Percentiles rank a stretch among this genome's conserved stretches.
Evolutionary conservation across 2,888 invertebrate genomes (phyloP).

Genomic region (Taenaris catops): DNA sequence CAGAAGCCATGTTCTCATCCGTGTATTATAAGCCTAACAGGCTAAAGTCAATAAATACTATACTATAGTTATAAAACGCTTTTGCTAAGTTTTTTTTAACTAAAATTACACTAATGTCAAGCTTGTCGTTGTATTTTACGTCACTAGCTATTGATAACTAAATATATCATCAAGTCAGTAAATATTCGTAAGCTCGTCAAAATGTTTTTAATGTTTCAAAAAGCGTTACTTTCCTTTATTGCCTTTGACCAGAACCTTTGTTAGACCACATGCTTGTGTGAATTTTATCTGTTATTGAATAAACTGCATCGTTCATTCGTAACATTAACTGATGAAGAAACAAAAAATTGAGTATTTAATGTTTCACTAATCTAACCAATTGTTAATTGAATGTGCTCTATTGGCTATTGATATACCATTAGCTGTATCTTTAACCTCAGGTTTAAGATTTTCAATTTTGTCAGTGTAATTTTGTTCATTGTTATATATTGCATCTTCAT

Average conservation of each 20-base stretch:
- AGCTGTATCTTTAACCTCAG: too few species aligned
- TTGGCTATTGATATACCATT: too few species aligned
- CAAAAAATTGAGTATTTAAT: constrained; percentile 16
- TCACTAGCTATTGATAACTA: constrained; percentile 11
- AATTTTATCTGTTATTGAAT: constrained; percentile 11
- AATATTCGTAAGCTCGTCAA: constrained; percentile 10
- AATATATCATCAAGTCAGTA: constrained; percentile 3
- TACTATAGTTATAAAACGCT: not conserved
- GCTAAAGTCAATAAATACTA: too few species aligned
- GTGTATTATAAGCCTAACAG: constrained; percentile 21
- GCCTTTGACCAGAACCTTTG: constrained; percentile 17
- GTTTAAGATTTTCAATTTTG: too few species aligned
- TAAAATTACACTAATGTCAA: constrained; percentile 14
- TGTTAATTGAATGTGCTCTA: not conserved
- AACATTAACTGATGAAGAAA: constrained; percentile 29
- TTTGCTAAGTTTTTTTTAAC: constrained; percentile 2
- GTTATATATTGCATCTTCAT: constrained; percentile 42
- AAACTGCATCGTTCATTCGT: constrained; percentile 14
- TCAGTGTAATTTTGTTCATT: constrained; percentile 18
- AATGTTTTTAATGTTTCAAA: not conserved
- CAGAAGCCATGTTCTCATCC: constrained; percentile 17
- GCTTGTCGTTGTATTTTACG: constrained; percentile 9
- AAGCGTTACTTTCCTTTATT: constrained; percentile 24
- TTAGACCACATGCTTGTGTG: constrained; percentile 22
- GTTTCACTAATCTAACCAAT: constrained; percentile 7